Percentiles rank a stretch among this genome's conserved stretches.
Evolutionary conservation across 2,888 invertebrate genomes (phyloP).

Genomic region (Galeruca laticollis): DNA sequence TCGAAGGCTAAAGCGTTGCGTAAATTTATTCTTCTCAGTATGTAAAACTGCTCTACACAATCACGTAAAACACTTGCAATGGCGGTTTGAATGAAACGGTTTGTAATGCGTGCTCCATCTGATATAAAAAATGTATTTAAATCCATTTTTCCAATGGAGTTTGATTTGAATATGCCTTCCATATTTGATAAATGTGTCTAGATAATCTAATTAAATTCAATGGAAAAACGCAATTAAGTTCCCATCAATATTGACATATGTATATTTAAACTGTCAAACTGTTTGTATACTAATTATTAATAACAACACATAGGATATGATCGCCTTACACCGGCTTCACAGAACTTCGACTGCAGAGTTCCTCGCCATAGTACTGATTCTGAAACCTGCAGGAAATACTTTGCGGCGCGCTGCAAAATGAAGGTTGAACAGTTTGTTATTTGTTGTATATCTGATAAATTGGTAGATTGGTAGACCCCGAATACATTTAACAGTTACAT

Average conservation of each 20-base stretch:
- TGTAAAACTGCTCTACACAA: conserved; percentile 49
- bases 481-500: no score
- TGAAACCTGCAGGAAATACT: no score
- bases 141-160: neutral
- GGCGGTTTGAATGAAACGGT: conserved; percentile 6
- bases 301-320: no score
- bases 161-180: neutral
- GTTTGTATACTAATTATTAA: neutral
- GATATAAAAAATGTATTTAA: conserved; percentile 6
- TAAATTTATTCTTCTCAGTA: conserved; percentile 48
- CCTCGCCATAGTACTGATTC: no score
- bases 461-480: no score
- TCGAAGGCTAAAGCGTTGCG: conserved; percentile 24
- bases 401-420: no score
- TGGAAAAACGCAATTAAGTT: neutral
- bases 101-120: neutral
- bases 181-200: neutral
- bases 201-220: neutral
- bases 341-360: no score
- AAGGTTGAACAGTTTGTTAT: no score
- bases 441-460: no score
- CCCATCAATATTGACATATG: neutral
- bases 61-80: conserved; percentile 34
- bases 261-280: neutral
- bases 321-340: no score